These are phyloP conservation scores for Penaeus japonicus DNA, from an alignment of 1,140 invertebrate species.

Conservation along the genomic window DNA sequence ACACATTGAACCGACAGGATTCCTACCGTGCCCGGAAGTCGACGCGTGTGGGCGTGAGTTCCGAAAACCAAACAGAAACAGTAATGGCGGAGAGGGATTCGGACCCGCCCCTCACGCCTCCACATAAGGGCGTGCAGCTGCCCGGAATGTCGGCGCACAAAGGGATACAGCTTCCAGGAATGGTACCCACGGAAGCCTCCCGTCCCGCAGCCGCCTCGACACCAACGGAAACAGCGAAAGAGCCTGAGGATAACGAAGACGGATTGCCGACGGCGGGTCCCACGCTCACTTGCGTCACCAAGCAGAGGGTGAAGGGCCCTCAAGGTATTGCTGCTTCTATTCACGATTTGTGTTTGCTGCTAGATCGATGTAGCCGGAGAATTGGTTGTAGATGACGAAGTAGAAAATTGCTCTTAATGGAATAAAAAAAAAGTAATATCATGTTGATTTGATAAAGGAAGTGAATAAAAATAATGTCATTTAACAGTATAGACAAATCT, in stretches of 20 bases:
- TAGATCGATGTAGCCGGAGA: too few species aligned
- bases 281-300: constrained; percentile 32
- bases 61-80: neutral
- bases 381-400: too few species aligned
- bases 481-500: too few species aligned
- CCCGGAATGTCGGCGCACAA: constrained; percentile 17
- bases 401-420: too few species aligned
- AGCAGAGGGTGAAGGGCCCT: constrained; percentile 33
- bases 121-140: constrained; percentile 18
- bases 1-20: neutral
- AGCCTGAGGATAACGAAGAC: neutral
- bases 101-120: neutral
- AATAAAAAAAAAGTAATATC: too few species aligned
- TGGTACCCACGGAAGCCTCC: neutral
- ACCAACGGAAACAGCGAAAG: neutral
- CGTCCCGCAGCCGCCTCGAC: neutral
- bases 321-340: constrained; percentile 16
- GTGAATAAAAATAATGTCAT: too few species aligned
- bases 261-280: constrained; percentile 23
- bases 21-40: constrained; percentile 29
- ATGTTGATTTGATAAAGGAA: too few species aligned
- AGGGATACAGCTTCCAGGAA: neutral
- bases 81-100: neutral
- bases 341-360: too few species aligned
- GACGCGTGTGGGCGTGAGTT: neutral